Conservation (phyloP, 30 jellyfish, hydroid and myxozoan genomes). For the Catostylus mosaicus region DNA sequence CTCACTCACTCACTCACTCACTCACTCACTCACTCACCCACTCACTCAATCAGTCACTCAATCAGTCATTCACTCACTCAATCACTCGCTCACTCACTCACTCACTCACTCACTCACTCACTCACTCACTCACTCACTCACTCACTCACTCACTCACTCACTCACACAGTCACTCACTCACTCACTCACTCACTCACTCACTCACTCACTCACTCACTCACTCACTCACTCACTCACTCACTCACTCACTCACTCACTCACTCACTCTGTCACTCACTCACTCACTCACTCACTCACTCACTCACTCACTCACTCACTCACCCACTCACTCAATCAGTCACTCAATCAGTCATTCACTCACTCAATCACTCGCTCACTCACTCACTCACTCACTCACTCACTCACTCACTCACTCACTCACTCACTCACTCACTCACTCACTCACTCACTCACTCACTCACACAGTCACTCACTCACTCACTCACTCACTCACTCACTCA, state of each 20-base stretch:
- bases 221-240: background rate
- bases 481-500: background rate
- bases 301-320: background rate
- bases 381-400: background rate
- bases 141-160: background rate
- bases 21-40: constrained; percentile 14
- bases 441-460: background rate
- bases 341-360: background rate
- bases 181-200: background rate
- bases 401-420: background rate
- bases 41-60: background rate
- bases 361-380: background rate
- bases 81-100: background rate
- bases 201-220: constrained; percentile 2
- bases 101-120: background rate
- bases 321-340: background rate
- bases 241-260: constrained; percentile 16
- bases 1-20: background rate
- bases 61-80: background rate
- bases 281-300: background rate
- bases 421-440: background rate
- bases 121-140: background rate
- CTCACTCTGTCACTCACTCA: constrained; percentile 2
- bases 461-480: background rate
- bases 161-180: background rate